Conservation (phyloP, 2,888 invertebrate genomes). For the Hirtodrosophila confusa region DNA sequence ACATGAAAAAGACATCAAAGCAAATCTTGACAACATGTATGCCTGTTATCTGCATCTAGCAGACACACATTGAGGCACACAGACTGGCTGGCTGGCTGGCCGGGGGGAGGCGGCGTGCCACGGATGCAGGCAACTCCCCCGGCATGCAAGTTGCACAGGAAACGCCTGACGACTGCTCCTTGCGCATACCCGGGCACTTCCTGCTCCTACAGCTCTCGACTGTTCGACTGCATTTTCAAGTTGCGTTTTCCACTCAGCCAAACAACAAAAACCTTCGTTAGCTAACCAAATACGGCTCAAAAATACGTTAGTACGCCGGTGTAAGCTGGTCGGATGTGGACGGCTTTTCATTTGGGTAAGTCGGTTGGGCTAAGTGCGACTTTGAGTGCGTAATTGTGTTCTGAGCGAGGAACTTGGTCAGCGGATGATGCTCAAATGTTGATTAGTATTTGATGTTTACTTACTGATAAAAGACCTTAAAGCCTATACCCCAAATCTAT, state of each 20-base stretch:
- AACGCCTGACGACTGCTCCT: conserved; percentile 57
- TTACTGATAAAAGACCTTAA: no score
- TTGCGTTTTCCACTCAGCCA: conserved; percentile 39
- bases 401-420: conserved; percentile 2
- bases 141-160: conserved; percentile 34
- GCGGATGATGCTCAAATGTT: neutral
- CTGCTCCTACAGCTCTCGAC: conserved; percentile 50
- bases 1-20: conserved; percentile 79
- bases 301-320: neutral
- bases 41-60: conserved; percentile 71
- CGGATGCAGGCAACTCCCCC: conserved; percentile 36
- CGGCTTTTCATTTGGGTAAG: conserved; percentile 20
- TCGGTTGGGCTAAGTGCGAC: conserved; percentile 17
- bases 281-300: conserved; percentile 30
- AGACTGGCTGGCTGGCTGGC: neutral
- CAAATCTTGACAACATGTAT: conserved; percentile 71
- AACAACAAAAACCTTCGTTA: conserved; percentile 43
- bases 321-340: conserved; percentile 26
- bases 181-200: conserved; percentile 60
- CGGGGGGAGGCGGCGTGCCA: neutral
- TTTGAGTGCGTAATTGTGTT: conserved; percentile 20
- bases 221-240: conserved; percentile 63
- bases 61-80: conserved; percentile 22
- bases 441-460: neutral
- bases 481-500: no score